A percentile compares a stretch with the other conserved stretches of the same genome.
phyloP scores from a whole-genome alignment of 2,113 vertebrate species.

The Anarrhichthys ocellatus region DNA sequence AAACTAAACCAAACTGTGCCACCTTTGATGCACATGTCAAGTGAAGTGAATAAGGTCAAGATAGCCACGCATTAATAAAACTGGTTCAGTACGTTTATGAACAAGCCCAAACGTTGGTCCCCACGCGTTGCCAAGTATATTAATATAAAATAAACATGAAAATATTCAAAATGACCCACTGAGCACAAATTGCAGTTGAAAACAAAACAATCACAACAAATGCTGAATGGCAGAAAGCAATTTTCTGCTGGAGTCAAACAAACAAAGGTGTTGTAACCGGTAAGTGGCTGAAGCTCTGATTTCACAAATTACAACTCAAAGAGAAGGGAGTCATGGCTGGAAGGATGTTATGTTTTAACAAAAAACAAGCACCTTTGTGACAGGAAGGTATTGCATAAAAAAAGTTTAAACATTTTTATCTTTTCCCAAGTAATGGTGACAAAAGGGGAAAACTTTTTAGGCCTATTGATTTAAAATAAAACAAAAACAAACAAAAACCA shows the following conservation, averaged over 20 bases:
- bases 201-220: constrained; percentile 61
- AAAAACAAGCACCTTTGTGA: constrained; percentile 25
- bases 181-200: constrained; percentile 50
- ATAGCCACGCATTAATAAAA: not conserved
- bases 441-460: not conserved
- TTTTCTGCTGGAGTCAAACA: constrained; percentile 62
- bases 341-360: constrained; percentile 24
- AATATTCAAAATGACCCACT: constrained; percentile 48
- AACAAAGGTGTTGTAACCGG: constrained; percentile 55
- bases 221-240: constrained; percentile 50
- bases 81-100: not conserved
- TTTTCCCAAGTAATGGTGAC: not conserved
- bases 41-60: not conserved
- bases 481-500: not conserved
- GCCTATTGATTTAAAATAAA: constrained; percentile 3
- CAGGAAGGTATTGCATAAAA: constrained; percentile 16
- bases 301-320: constrained; percentile 52
- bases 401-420: not conserved
- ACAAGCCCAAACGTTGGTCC: not conserved
- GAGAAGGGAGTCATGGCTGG: constrained; percentile 17
- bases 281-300: constrained; percentile 56
- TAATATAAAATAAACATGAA: constrained; percentile 30
- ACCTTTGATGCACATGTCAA: not conserved
- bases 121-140: not conserved
- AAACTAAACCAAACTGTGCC: not conserved